These are phyloP conservation scores for Phalacrocorax carbo DNA, from an alignment of 2,113 vertebrate genomes.

Conservation along the genomic window DNA sequence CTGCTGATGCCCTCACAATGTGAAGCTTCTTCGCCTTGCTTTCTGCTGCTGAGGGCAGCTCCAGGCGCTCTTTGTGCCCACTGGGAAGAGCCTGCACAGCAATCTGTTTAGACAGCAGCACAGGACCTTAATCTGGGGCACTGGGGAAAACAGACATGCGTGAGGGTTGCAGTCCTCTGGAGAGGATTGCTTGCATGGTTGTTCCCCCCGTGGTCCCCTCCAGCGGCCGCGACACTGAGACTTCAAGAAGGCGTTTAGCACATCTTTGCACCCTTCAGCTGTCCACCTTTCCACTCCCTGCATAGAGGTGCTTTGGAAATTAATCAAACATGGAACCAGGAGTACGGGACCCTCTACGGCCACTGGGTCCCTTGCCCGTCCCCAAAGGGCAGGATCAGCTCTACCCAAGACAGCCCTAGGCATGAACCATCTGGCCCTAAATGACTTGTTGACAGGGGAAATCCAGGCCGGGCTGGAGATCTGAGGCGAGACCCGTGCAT, in stretches of 20 bases:
- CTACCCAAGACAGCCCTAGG: neutral
- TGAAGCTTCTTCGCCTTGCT: neutral
- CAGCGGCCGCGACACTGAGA: neutral
- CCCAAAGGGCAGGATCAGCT: neutral
- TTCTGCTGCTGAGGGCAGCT: neutral
- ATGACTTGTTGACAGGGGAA: conserved; percentile 34
- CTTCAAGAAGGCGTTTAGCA: neutral
- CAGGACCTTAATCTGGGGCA: neutral
- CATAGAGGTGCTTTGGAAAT: neutral
- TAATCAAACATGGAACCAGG: rapidly evolving
- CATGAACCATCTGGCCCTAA: neutral
- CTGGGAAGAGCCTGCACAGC: neutral
- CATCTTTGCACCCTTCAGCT: neutral
- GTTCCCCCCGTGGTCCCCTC: rapidly evolving
- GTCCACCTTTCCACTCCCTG: neutral
- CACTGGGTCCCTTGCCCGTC: neutral
- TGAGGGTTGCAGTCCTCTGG: rapidly evolving
- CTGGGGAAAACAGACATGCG: neutral
- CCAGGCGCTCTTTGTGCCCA: neutral
- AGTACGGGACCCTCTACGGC: neutral
- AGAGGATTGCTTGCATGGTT: neutral
- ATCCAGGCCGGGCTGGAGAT: neutral
- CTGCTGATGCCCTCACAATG: neutral
- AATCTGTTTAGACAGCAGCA: neutral
- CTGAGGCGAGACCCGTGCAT: neutral